Conservation (phyloP, 2,888 invertebrate species). For the Acleris sparsana region DNA sequence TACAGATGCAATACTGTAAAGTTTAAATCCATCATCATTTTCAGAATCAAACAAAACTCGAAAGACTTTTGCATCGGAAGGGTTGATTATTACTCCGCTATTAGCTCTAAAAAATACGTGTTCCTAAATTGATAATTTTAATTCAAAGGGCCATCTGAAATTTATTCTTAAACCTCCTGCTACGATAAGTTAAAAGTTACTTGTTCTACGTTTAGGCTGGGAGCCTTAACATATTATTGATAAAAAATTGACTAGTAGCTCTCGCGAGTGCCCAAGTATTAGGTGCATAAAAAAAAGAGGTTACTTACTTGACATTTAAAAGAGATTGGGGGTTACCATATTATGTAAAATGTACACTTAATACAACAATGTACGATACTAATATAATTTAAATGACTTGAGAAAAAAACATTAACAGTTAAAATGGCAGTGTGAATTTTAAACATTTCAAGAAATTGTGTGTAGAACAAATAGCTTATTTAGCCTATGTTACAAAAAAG, state of each 20-base stretch:
- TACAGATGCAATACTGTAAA: too few species aligned
- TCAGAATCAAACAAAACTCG: too few species aligned
- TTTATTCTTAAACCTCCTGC: too few species aligned
- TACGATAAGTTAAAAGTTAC: too few species aligned
- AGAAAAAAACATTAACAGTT: conserved; percentile 49
- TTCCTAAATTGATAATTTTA: too few species aligned
- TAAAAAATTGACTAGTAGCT: conserved; percentile 38
- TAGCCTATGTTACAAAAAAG: conserved; percentile 29
- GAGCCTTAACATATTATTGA: not conserved
- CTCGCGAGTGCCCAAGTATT: conserved; percentile 50
- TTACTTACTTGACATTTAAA: conserved; percentile 49
- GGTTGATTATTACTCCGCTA: too few species aligned
- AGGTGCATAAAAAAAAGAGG: conserved; percentile 58
- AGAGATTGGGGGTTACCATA: conserved; percentile 48
- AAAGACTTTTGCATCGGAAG: too few species aligned
- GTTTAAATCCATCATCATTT: too few species aligned
- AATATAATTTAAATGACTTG: conserved; percentile 47
- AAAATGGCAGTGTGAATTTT: conserved; percentile 51
- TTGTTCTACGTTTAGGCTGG: too few species aligned
- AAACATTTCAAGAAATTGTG: conserved; percentile 27
- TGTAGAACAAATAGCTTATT: conserved; percentile 28
- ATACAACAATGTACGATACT: conserved; percentile 56
- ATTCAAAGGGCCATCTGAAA: too few species aligned
- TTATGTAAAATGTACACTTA: conserved; percentile 66
- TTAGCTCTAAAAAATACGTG: too few species aligned